Percentiles rank a stretch among this genome's conserved stretches.
phyloP scores from a whole-genome alignment of 2,113 vertebrate genomes.

The Nyctereutes procyonoides region DNA sequence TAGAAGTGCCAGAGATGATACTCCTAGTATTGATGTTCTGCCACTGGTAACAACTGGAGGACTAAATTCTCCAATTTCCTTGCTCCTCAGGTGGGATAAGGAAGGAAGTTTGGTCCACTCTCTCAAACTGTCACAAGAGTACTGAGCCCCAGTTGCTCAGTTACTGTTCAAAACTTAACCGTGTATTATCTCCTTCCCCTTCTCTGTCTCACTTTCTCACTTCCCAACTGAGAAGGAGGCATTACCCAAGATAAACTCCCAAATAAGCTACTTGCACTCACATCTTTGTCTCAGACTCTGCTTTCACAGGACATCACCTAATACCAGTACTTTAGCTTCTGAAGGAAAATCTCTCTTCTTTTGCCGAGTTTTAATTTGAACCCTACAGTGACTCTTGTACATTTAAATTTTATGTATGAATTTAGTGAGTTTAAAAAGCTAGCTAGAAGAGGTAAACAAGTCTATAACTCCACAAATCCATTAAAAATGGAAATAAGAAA shows the following conservation, averaged over 20 bases:
- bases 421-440: background rate
- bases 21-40: background rate
- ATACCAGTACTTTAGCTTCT: background rate
- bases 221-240: background rate
- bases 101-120: background rate
- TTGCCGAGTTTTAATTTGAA: conserved; percentile 2
- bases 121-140: background rate
- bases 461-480: background rate
- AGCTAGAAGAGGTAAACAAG: background rate
- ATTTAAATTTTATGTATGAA: background rate
- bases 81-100: background rate
- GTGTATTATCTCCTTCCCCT: background rate
- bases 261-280: background rate
- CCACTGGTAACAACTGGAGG: background rate
- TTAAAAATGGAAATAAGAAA: background rate
- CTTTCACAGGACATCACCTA: background rate
- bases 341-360: background rate
- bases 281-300: background rate
- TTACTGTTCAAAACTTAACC: background rate
- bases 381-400: background rate
- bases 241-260: background rate
- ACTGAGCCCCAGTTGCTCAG: background rate
- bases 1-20: background rate
- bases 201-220: background rate
- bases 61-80: background rate